Base-by-base conservation (phyloP, 2,113 vertebrate species). In the Trinectes maculatus region DNA sequence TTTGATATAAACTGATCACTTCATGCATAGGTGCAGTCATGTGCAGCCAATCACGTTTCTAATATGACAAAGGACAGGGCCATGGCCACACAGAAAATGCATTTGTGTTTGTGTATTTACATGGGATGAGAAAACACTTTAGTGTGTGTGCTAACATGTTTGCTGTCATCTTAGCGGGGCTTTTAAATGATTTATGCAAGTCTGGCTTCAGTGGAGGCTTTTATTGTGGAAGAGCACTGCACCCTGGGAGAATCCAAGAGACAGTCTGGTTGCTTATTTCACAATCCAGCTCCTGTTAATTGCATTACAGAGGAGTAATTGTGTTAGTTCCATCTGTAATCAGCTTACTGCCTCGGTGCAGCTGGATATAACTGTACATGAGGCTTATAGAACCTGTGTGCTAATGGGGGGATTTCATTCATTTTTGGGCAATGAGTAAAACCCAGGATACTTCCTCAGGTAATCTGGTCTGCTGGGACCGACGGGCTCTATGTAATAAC, bases 311-410 rank as follows among this genome's bases (percentile, higher is more conserved):
- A 19, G 67, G 56, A 64, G 86, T 87, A 89, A 92, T 87, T 89
- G 79, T 85, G 87, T 91, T 91, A 85, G 84, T 77, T 80, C 79
- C 69, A 71, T 77, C 59, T 74, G 68, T 88, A 91, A 92, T 90
- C 81, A 85, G 81, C 83, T 91, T 89, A 88, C 74, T 74, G 85
- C 82, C 71, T 84, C 75, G 18, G 62, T 84, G 76, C 82, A 81
- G 88, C 80, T 85, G 83, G 68, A 66, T 84, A 72, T 82, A 85
- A 77, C 79, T 83, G 85, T 51, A 48, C 54, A 62, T 42, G 22
- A 34, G 62, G 78, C 52, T 87, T 82, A 85, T 84, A 77, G 82
- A 88, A 88, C 78, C 79, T n/a, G 60, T 4, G 54, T 63, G 48
- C 66, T 80, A 80, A 83, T 75, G 51, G 66, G 48, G 44, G 57